Base-by-base conservation (phyloP, 35 echinoderm and acorn worm genomes). In the Heliocidaris tuberculata region DNA sequence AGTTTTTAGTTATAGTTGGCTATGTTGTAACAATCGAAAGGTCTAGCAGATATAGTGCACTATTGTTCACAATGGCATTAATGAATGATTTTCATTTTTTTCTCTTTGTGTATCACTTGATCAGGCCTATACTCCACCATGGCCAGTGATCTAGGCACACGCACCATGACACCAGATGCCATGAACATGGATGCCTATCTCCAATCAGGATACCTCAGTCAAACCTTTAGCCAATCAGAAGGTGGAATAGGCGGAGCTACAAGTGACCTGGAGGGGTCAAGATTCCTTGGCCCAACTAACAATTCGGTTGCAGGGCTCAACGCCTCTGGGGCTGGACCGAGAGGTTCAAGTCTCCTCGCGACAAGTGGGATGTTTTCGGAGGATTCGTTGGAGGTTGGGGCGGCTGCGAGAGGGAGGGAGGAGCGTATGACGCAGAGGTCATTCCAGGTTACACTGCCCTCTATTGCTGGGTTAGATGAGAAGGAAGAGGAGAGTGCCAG, bases 131-230 rank as follows among this genome's bases (percentile, higher is more conserved):
- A 48, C 48, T 93, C 91, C 47, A 94, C 95, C 85, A 96, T 96
- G 95, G 88, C 65, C 85, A 93, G 94, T 89, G 31, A 94, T 31
- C 93, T 60, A 9, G 88, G 85, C 60, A 95, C 95, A 32, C 94
- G 97, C 90, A 99, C 98, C 19, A 93, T 97, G 90, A 97, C 98
- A 49, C 98, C 98, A n/a, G 98, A 99, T 65, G 97, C 96, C n/a
- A 96, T 99, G 47, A 99, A 97, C 86, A 94, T 99, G 94, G 97
- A 97, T n/a, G 96, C 95, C 5, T 93, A 97, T 31, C 97, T 99
- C 29, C 97, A 99, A 90, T 99, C 98, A 70, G 98, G 98, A 6
- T 99, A 99, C 94, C 94, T 99, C 31, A 96, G 96, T 42, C 98
- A 95, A 93, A 97, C 97, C 13, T 99, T 97, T 95, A 99, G 98